Base-by-base conservation (phyloP, 2,888 invertebrate genomes). In the Euplagia quadripunctaria region DNA sequence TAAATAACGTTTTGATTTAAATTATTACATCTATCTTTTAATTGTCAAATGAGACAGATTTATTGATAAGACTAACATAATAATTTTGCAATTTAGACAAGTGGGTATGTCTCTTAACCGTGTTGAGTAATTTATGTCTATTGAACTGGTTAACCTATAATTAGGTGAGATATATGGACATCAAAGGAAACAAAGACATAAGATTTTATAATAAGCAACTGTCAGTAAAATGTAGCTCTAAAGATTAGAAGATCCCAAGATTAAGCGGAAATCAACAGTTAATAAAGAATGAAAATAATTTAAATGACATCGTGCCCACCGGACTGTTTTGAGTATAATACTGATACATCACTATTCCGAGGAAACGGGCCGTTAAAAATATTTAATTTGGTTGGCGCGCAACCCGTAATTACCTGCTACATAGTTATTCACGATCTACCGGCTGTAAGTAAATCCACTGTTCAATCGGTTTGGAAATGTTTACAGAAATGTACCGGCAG, bases 371-470 rank as follows among this genome's bases (percentile, higher is more conserved):
- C 90, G 89, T 91, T 91, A 92, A 92, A 91, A 93, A 92, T 92
- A 92, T 93, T 93, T 93, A 92, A 93, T 93, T 93, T 93, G 90
- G 90, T 86, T 90, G 89, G 87, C 88, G 88, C 88, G 88, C 90
- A 93, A 88, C 91, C 92, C 85, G 85, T 92, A 91, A 93, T 93
- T 93, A 93, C 85, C 87, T 82, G 87, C 88, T 89, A 89, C 91
- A 88, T 88, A 88, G 90, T 91, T 91, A 90, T 90, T 88, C 89
- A 90, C 86, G 88, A 88, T 88, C 85, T 85, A 86, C 87, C 85
- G 84, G 80, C 86, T 87, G 88, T 86, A 84, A 86, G 88, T 91
- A 88, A 90, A 90, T 89, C 87, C 86, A 86, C 82, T 85, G 81
- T 86, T 86, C 88, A 87, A 90, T 89, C 86, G 85, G 79, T 83